Conservation (phyloP, 1,140 invertebrate genomes). For the Panagrolaimus sp. region DNA sequence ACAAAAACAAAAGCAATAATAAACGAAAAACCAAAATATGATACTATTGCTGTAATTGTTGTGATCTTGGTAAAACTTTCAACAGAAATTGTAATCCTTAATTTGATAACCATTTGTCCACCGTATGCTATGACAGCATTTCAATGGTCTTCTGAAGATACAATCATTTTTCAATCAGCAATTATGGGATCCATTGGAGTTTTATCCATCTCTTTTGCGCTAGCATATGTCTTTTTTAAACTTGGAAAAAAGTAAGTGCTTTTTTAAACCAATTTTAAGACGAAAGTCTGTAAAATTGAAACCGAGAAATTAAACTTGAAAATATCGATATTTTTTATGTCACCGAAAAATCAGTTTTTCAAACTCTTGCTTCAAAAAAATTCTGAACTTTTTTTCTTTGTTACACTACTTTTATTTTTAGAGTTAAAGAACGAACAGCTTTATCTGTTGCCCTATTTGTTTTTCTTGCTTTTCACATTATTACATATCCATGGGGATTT, state of each 20-base stretch:
- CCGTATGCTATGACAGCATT: constrained; percentile 47
- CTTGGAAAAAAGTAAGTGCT: constrained; percentile 27
- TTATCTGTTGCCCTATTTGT: background rate
- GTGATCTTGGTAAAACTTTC: constrained; percentile 33
- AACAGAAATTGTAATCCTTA: constrained; percentile 31
- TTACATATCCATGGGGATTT: constrained; percentile 8
- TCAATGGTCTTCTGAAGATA: constrained; percentile 29
- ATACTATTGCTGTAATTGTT: constrained; percentile 37
- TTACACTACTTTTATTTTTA: background rate
- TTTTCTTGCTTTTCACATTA: constrained; percentile 6
- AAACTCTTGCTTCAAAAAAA: no score
- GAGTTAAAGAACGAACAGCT: background rate
- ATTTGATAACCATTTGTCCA: constrained; percentile 42
- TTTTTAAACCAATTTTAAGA: no score
- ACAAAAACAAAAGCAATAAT: background rate
- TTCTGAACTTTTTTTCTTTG: no score
- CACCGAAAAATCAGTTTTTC: no score
- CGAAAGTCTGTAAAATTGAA: no score
- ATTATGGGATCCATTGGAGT: constrained; percentile 37
- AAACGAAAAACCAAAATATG: constrained; percentile 18
- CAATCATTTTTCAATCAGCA: constrained; percentile 41
- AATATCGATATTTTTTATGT: no score
- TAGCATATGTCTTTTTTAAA: constrained; percentile 45
- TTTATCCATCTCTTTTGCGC: constrained; percentile 39
- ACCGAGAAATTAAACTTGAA: no score